Evolutionary conservation across 2,113 vertebrate species (phyloP), one percentile per base, ranked within the genome.

Genomic region (Osmerus mordax): DNA sequence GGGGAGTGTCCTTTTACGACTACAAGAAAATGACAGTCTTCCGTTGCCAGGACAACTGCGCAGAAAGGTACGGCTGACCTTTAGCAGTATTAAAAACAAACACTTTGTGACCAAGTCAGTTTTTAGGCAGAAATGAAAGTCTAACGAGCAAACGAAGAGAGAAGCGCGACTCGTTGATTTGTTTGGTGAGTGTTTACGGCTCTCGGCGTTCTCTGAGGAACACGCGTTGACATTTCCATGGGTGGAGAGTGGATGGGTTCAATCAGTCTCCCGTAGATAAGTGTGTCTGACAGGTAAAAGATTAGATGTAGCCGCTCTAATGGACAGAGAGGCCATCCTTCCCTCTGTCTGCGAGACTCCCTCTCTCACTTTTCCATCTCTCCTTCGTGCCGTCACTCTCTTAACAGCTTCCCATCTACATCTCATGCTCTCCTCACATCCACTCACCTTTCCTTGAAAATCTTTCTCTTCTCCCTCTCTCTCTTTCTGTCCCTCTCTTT

Each of bases 11-110:
- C 80, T 98, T 98, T 91, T 95, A 97, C 2, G 97, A 99, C 96
- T 99, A 99, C 94, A 98, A 97, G 88, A 98, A 97, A 93, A 99
- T 99, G 97, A 98, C 97, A 9, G 88, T 98, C 76, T 98, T 99
- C 84, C 97, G 96, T 88, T 99, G 97, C 93, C 97, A 98, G 89
- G 97, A 99, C 95, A 99, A 96, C 95, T 98, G 97, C 62, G 97
- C 95, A 0, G 97, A 99, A 87, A 93, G 97, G 97, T 98, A 94
- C 3, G 25, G 23, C 16, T n/a, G 9, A 9, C 8, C 32, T 47
- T 47, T 47, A 47, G 32, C 41, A 47, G 32, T 7, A 36, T 36
- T 47, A 7, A 47, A 47, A 47, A 47, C 54, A 56, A 56, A 56
- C 54, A 56, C 14, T 54, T 8, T 47, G 9, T 47, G 9, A 2